A percentile compares a stretch with the other conserved stretches of the same genome.
Evolutionary conservation across 2,797 vertebrate species (phyloP).

Genomic region (Bovichtus diacanthus): DNA sequence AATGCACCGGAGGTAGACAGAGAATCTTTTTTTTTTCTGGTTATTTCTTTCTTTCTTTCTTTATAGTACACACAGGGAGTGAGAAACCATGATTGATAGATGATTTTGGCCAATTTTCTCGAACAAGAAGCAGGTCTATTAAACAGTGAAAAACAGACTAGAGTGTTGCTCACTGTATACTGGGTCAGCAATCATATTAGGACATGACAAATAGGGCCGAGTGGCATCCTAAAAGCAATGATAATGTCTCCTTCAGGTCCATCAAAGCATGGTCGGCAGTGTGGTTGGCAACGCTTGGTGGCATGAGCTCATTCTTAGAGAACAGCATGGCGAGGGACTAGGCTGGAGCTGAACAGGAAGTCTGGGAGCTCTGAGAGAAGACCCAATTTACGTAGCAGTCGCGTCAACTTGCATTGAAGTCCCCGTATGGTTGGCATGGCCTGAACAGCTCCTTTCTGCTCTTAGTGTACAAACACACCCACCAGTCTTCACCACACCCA

Average conservation of each 20-base stretch:
- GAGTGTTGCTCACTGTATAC: slow-evolving; percentile 30
- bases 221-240: slow-evolving; percentile 42
- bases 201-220: slow-evolving; percentile 38
- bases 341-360: slow-evolving; percentile 51
- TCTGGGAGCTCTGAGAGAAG: slow-evolving; percentile 48
- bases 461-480: slow-evolving; percentile 59
- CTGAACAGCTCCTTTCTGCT: slow-evolving; percentile 73
- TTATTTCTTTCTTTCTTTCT: slow-evolving; percentile 22
- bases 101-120: slow-evolving; percentile 25
- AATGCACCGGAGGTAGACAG: slow-evolving; percentile 19
- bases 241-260: slow-evolving; percentile 52
- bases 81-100: slow-evolving; percentile 25
- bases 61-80: slow-evolving; percentile 29
- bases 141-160: slow-evolving; percentile 28
- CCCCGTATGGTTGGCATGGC: slow-evolving; percentile 51
- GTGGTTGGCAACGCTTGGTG: slow-evolving; percentile 57
- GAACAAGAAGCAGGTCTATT: slow-evolving; percentile 29
- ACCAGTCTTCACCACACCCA: slow-evolving; percentile 47
- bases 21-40: slow-evolving; percentile 9
- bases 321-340: slow-evolving; percentile 60
- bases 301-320: slow-evolving; percentile 74
- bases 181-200: slow-evolving; percentile 21
- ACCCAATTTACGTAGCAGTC: slow-evolving; percentile 40
- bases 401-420: slow-evolving; percentile 40
- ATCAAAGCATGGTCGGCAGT: slow-evolving; percentile 26